Percentiles rank a stretch among this genome's conserved stretches.
Conservation (phyloP, 2,113 vertebrate species). For the Tetrao urogallus region DNA sequence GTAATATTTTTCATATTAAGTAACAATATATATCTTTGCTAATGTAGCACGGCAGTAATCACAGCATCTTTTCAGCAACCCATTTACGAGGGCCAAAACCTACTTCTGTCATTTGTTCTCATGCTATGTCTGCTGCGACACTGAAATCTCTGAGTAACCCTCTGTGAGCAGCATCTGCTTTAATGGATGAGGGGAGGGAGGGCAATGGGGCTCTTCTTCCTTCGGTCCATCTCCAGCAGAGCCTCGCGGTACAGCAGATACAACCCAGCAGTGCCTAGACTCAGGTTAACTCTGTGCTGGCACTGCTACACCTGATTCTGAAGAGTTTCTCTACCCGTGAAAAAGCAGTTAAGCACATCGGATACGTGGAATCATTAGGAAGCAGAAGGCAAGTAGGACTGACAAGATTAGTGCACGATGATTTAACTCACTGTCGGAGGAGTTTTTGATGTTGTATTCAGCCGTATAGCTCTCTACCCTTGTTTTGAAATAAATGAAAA, state of each 20-base stretch:
- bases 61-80: not conserved
- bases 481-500: conserved; percentile 53
- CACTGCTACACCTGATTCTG: not conserved
- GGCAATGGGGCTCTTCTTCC: not conserved
- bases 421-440: not conserved
- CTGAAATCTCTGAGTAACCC: not conserved
- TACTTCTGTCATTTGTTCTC: not conserved
- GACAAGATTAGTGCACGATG: not conserved
- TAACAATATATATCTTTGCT: not conserved
- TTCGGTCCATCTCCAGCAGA: not conserved
- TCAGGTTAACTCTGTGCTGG: not conserved
- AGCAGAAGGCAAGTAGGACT: not conserved
- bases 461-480: not conserved
- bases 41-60: conserved; percentile 7
- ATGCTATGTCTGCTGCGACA: not conserved
- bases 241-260: not conserved
- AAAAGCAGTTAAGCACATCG: not conserved
- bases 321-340: not conserved
- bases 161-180: not conserved
- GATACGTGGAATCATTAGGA: not conserved
- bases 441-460: not conserved
- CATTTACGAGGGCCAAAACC: not conserved
- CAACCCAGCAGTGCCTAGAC: not conserved
- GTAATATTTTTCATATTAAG: conserved; percentile 43
- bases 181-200: not conserved